Evolutionary conservation across 2,888 invertebrate genomes (phyloP).

Genomic region (Oligia latruncula): DNA sequence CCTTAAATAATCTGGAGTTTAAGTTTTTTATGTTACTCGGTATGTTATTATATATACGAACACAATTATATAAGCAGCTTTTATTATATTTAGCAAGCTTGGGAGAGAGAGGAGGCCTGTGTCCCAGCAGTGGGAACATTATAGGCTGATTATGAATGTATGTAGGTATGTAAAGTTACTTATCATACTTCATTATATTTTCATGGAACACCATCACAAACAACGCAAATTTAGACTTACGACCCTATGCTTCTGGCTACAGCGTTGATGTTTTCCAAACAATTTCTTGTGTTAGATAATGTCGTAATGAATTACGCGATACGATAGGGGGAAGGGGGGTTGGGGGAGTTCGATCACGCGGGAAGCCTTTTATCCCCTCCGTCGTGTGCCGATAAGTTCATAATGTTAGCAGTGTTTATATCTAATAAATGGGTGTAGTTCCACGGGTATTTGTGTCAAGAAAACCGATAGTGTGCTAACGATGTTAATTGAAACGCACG

Average conservation of each 20-base stretch:
- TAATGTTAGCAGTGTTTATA: conserved; percentile 59
- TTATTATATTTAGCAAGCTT: too few species aligned
- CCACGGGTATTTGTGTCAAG: conserved; percentile 40
- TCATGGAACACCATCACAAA: neutral
- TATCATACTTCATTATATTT: neutral
- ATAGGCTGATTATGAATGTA: too few species aligned
- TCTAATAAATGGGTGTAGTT: conserved; percentile 60
- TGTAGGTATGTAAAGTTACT: neutral
- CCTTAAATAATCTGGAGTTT: too few species aligned
- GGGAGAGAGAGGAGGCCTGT: too few species aligned
- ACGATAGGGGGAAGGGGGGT: conserved; percentile 54
- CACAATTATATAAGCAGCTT: too few species aligned
- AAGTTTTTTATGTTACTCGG: too few species aligned
- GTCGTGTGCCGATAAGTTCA: conserved; percentile 57
- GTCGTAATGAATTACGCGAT: conserved; percentile 78
- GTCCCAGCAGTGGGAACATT: too few species aligned
- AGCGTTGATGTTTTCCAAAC: conserved; percentile 74
- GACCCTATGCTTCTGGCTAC: conserved; percentile 10
- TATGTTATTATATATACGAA: too few species aligned
- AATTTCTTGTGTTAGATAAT: conserved; percentile 77
- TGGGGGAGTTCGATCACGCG: conserved; percentile 65
- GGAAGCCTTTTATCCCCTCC: conserved; percentile 57
- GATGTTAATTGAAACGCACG: conserved; percentile 17
- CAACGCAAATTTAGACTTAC: conserved; percentile 19
- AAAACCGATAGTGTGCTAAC: conserved; percentile 40